These are phyloP conservation scores for Octodon degus DNA, from an alignment of 2,113 vertebrate genomes.

Conservation along the genomic window DNA sequence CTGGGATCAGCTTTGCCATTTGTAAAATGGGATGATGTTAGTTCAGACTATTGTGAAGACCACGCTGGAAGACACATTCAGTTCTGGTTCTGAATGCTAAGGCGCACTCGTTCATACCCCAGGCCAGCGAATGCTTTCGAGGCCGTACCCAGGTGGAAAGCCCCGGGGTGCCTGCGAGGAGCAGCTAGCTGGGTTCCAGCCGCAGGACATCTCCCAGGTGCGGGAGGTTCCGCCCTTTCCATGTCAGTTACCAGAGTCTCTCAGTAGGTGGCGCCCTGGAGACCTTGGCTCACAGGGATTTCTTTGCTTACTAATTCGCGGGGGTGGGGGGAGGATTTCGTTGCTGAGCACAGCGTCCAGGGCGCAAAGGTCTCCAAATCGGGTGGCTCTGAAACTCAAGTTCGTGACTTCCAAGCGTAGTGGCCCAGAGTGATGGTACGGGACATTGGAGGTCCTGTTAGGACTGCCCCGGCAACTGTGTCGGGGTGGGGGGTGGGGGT, in stretches of 20 bases:
- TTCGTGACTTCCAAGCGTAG: not conserved
- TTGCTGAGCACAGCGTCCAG: not conserved
- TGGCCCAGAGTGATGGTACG: rapidly evolving
- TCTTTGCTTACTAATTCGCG: rapidly evolving
- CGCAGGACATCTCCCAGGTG: too few species aligned
- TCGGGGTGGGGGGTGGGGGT: too few species aligned
- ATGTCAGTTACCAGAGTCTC: not conserved
- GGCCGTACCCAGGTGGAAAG: too few species aligned
- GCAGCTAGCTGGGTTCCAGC: too few species aligned
- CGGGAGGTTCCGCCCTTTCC: not conserved
- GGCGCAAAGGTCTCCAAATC: not conserved
- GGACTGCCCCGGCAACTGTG: not conserved
- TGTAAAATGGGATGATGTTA: not conserved
- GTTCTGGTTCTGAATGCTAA: not conserved
- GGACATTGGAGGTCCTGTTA: not conserved
- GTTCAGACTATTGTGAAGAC: not conserved
- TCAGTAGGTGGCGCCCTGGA: conserved; percentile 41
- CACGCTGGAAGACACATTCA: not conserved
- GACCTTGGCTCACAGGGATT: not conserved
- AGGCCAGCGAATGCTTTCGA: not conserved
- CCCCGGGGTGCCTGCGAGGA: not conserved
- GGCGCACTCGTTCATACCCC: not conserved
- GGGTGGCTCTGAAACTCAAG: not conserved
- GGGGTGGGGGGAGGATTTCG: not conserved
- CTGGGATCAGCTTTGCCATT: too few species aligned